A percentile compares a stretch with the other conserved stretches of the same genome.
Conservation (phyloP, 1,140 invertebrate genomes). For the Zaprionus tsacasi region DNA sequence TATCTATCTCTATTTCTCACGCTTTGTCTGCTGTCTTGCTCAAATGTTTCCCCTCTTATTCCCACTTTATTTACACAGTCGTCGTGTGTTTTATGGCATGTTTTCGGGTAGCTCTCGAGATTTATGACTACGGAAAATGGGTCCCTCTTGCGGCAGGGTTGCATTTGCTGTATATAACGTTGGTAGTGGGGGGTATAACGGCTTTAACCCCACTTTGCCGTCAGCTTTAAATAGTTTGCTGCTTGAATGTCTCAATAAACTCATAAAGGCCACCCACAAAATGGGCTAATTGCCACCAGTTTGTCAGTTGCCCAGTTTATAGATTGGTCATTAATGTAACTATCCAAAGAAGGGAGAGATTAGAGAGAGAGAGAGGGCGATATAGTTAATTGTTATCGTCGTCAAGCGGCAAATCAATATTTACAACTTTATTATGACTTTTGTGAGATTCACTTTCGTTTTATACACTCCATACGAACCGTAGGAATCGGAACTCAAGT, state of each 20-base stretch:
- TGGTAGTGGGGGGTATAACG: background rate
- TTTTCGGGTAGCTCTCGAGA: constrained; percentile 58
- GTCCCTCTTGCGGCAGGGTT: background rate
- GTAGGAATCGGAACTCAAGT: constrained; percentile 5
- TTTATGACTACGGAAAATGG: constrained; percentile 47
- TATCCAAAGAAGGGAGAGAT: constrained; percentile 23
- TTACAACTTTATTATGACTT: constrained; percentile 64
- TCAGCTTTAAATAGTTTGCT: constrained; percentile 54
- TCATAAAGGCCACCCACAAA: constrained; percentile 25
- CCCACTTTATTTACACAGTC: constrained; percentile 74
- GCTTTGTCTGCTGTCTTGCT: background rate
- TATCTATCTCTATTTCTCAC: constrained; percentile 1
- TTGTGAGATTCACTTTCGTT: constrained; percentile 43
- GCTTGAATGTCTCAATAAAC: constrained; percentile 63
- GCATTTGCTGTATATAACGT: background rate
- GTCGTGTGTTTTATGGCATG: constrained; percentile 81
- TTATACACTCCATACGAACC: background rate
- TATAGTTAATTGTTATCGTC: constrained; percentile 30
- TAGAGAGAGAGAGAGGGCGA: constrained; percentile 9
- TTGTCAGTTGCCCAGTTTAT: constrained; percentile 34
- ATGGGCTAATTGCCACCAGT: constrained; percentile 29
- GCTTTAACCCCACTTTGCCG: constrained; percentile 63
- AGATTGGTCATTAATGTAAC: constrained; percentile 38
- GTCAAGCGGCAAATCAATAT: constrained; percentile 63
- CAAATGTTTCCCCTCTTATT: constrained; percentile 12